Evolutionary conservation across 2,888 invertebrate genomes (phyloP), one percentile per base, ranked within the genome.

Genomic region (Tholera decimalis): DNA sequence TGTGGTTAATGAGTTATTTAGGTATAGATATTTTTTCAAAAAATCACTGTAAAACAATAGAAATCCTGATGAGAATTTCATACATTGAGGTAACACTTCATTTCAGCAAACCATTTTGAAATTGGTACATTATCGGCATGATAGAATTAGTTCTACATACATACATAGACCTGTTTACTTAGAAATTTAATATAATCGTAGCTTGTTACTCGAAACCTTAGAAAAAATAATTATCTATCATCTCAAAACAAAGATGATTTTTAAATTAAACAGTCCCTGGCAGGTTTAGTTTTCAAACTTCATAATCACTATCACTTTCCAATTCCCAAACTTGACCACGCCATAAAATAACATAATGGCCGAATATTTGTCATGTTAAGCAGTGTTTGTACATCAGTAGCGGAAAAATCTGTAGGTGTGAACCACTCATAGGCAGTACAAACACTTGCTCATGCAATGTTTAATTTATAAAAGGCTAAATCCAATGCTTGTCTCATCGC

Each of bases 381-480:
- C 58, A 56, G 43, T 83, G 68, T 86, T 84, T 84, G 78, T 83
- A 78, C 75, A 77, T 69, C 70, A 75, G 75, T 80, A 79, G 77
- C 73, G 77, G 77, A 76, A 85, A 84, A 81, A 78, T 77, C 76
- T 68, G 77, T 83, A 85, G 86, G 87, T 85, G 86, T 81, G 84
- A 85, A 81, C 73, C 80, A 82, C 87, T 86, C 67, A 63, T 75
- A 56, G 57, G 51, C 61, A 79, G 65, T 77, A 69, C 83, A 87
- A 89, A 87, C 83, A 87, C 82, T 83, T 70, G 71, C 77, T 62
- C 76, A 77, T 80, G 82, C 83, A 78, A 83, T 82, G 86, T 86
- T 87, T 83, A 72, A 75, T 85, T 88, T 84, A 82, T 83, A 86
- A 87, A 82, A 81, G 74, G 66, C 70, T 68, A 76, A 76, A 81